Base-by-base conservation (phyloP, 2,888 invertebrate species). In the Poecilus cupreus region DNA sequence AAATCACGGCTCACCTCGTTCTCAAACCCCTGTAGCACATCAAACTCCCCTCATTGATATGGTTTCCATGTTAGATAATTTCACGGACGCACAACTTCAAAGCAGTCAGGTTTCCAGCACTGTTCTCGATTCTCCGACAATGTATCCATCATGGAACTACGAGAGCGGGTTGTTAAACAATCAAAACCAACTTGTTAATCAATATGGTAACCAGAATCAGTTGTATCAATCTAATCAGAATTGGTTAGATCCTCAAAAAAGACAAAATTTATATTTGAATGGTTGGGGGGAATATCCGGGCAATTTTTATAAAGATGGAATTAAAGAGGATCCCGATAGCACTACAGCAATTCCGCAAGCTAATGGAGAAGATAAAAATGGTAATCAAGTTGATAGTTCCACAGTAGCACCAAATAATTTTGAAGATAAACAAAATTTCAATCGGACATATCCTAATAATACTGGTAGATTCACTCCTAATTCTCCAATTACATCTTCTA, bases 71-170 rank as follows among this genome's bases (percentile, higher is more conserved):
- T 93, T 94, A 83, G 94, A 94, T 84, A 94, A 93, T 85, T 94
- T 94, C 89, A 93, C 93, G 39, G 94, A 94, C 86, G 93, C 94
- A 16, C 95, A 96, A 86, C 89, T 96, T 37, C 96, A 96, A 88
- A 96, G 95, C 87, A 95, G 95, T 86, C 96, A 96, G 89, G 95
- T 96, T 83, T 95, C 96, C 46, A 96, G 96, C 86, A 96, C 96
- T 11, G 96, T 96, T 3, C 89, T 95, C 85, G 96, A 95, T 87
- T 85, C 85, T 43, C 83, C 83, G 2, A 85, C 86, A 13, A 84
- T 84, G 82, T 84, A 84, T 82, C 78, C 83, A 22, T 83, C 82
- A 78, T 85, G 85, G 85, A 85, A 86, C 84, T 87, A 87, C 84
- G 86, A 86, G 81, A 85, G 84, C 75, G 83, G 83, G 77, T 83